phyloP scores from a whole-genome alignment of 35 echinoderm and acorn worm species.

The Strongylocentrotus purpuratus region DNA sequence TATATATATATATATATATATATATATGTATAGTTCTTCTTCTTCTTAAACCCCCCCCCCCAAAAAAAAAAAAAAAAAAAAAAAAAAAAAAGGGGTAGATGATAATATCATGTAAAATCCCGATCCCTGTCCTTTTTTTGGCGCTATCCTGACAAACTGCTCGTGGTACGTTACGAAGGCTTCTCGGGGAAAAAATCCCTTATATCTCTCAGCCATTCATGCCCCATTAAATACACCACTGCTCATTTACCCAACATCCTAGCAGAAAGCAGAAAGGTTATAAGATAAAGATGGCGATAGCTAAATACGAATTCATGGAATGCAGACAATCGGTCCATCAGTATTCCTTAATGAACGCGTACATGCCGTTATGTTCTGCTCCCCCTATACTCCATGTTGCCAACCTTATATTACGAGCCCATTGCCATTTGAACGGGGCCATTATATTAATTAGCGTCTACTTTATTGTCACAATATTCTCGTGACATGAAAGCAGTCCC shows the following conservation, averaged over 20 bases:
- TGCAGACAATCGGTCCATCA: not conserved
- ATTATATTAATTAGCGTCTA: conserved; percentile 30
- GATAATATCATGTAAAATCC: too few species aligned
- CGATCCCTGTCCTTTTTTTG: too few species aligned
- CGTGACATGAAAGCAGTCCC: not conserved
- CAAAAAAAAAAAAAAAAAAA: too few species aligned
- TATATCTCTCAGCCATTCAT: too few species aligned
- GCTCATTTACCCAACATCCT: not conserved
- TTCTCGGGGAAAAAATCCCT: too few species aligned
- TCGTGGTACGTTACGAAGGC: too few species aligned
- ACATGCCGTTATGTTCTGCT: not conserved
- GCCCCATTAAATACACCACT: too few species aligned
- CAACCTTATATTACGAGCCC: not conserved
- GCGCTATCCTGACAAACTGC: too few species aligned
- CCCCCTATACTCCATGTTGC: not conserved
- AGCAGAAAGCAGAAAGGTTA: not conserved
- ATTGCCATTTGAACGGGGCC: not conserved
- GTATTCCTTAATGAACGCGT: not conserved
- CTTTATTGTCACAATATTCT: not conserved
- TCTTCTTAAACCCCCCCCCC: too few species aligned
- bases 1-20: too few species aligned
- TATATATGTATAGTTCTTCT: too few species aligned
- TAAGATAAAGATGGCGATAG: not conserved
- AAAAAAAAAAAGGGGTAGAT: too few species aligned
- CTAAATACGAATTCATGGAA: not conserved